Conservation (phyloP, 1,140 invertebrate species). For the Eubasilissa regina region DNA sequence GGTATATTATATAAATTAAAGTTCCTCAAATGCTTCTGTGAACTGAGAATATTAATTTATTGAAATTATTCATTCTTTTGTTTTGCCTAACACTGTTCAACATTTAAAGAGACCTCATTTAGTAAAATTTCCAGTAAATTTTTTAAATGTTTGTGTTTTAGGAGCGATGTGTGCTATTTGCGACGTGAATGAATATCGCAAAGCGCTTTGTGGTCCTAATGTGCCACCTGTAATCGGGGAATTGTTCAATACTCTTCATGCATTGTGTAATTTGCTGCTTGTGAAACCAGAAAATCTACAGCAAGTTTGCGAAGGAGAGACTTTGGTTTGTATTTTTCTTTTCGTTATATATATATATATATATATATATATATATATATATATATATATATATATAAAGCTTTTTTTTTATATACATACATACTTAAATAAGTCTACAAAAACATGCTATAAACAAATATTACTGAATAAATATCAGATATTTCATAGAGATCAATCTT, state of each 20-base stretch:
- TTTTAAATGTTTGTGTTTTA: constrained; percentile 63
- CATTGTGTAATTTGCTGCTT: constrained; percentile 94
- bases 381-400: no score
- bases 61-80: no score
- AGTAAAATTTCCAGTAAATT: no score
- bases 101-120: no score
- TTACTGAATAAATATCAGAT: no score
- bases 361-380: no score
- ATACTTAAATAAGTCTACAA: not conserved
- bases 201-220: constrained; percentile 72
- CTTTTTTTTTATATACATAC: not conserved
- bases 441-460: no score
- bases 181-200: constrained; percentile 96
- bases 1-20: constrained; percentile 74
- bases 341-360: no score
- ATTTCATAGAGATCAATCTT: no score
- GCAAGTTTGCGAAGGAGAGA: constrained; percentile 95
- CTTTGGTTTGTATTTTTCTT: constrained; percentile 78
- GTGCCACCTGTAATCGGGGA: constrained; percentile 85
- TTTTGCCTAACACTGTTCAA: no score
- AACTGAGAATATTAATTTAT: no score
- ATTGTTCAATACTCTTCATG: constrained; percentile 95
- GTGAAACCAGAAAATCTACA: constrained; percentile 97
- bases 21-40: no score
- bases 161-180: constrained; percentile 98